Conservation (phyloP, 2,113 vertebrate species). For the Orientallactaga bullata region DNA sequence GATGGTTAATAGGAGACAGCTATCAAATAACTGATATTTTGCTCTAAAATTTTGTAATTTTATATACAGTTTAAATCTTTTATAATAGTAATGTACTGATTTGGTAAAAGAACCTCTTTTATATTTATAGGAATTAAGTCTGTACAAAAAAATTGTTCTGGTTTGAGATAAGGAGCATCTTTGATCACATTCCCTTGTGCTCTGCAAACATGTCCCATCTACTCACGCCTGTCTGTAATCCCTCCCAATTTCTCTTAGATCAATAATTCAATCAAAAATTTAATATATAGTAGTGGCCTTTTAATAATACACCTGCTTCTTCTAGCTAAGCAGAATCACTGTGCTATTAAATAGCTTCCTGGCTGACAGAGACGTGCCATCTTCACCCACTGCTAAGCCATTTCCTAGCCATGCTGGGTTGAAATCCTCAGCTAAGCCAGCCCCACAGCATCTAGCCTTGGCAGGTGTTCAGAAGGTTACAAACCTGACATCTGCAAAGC, state of each 20-base stretch:
- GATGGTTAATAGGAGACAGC: not conserved
- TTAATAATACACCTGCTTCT: constrained; percentile 61
- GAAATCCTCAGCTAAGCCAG: constrained; percentile 66
- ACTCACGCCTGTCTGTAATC: constrained; percentile 51
- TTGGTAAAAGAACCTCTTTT: constrained; percentile 19
- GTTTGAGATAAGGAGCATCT: not conserved
- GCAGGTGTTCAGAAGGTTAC: constrained; percentile 55
- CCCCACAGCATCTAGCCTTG: constrained; percentile 50
- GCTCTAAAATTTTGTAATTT: not conserved
- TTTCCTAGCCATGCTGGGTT: constrained; percentile 82
- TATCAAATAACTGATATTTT: not conserved
- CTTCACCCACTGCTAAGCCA: constrained; percentile 73
- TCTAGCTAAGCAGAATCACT: constrained; percentile 87
- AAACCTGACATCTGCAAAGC: constrained; percentile 64
- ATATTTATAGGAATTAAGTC: constrained; percentile 44
- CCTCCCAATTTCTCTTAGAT: constrained; percentile 66
- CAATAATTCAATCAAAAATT: constrained; percentile 71
- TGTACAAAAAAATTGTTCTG: constrained; percentile 17
- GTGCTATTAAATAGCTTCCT: constrained; percentile 79
- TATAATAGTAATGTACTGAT: not conserved
- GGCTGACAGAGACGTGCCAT: constrained; percentile 67
- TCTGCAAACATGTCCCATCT: constrained; percentile 41
- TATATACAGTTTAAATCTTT: not conserved
- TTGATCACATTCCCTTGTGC: constrained; percentile 18
- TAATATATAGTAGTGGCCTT: constrained; percentile 76